phyloP scores from a whole-genome alignment of 2,888 invertebrate genomes.

The Nebria brevicollis region DNA sequence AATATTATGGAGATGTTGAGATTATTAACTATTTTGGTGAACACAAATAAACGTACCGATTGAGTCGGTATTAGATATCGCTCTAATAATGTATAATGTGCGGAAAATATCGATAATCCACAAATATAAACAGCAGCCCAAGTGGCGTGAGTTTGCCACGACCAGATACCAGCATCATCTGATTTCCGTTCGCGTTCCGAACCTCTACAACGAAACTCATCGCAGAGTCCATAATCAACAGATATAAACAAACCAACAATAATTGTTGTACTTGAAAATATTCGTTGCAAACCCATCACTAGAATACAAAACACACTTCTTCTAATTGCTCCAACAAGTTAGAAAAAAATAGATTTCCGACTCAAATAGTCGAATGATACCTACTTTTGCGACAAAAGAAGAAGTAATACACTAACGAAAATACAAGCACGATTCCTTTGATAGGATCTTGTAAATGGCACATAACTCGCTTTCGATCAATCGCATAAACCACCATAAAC shows the following conservation, averaged over 20 bases:
- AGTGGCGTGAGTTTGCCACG: slow-evolving; percentile 66
- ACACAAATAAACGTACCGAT: slow-evolving; percentile 50
- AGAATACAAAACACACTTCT: slow-evolving; percentile 19
- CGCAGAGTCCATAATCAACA: slow-evolving; percentile 70
- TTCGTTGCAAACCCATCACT: slow-evolving; percentile 70
- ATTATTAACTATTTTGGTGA: background rate
- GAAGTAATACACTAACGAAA: slow-evolving; percentile 69
- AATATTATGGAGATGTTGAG: too few species aligned
- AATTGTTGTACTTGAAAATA: slow-evolving; percentile 68
- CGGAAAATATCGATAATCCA: slow-evolving; percentile 66
- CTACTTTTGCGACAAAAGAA: slow-evolving; percentile 70
- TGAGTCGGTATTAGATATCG: slow-evolving; percentile 57
- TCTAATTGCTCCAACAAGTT: background rate
- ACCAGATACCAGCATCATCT: slow-evolving; percentile 61
- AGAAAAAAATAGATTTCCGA: background rate
- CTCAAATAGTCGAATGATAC: slow-evolving; percentile 50
- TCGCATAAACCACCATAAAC: slow-evolving; percentile 64
- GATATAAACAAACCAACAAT: slow-evolving; percentile 70
- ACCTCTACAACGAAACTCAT: slow-evolving; percentile 70
- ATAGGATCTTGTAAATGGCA: slow-evolving; percentile 72
- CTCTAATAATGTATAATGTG: slow-evolving; percentile 66
- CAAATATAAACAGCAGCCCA: slow-evolving; percentile 69
- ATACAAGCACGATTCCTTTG: slow-evolving; percentile 68
- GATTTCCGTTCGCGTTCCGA: slow-evolving; percentile 60
- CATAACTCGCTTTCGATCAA: slow-evolving; percentile 67